Conservation (phyloP, 2,888 invertebrate species). For the Anticlea derivata region DNA sequence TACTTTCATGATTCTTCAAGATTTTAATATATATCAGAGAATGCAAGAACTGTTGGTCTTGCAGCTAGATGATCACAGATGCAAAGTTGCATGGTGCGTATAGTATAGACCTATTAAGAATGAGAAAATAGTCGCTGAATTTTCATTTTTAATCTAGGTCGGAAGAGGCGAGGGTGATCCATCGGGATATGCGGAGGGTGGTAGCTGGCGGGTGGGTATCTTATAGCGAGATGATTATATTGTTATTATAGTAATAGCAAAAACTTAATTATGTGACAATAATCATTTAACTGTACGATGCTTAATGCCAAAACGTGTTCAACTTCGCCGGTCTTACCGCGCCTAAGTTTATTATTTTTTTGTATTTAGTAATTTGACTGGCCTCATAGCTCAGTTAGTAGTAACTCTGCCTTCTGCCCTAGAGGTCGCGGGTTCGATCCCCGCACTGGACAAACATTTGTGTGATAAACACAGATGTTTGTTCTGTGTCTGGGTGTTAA, state of each 20-base stretch:
- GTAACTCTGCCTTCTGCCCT: no score
- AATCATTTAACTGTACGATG: constrained; percentile 30
- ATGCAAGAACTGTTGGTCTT: no score
- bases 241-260: constrained; percentile 30
- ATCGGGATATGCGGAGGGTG: constrained; percentile 69
- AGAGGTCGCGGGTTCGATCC: no score
- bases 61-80: not conserved
- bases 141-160: constrained; percentile 83
- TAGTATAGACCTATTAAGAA: constrained; percentile 42
- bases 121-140: constrained; percentile 76
- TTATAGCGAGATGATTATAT: constrained; percentile 43
- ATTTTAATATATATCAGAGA: no score
- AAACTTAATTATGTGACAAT: constrained; percentile 29
- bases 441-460: no score
- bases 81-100: constrained; percentile 12
- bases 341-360: no score
- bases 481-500: no score
- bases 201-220: constrained; percentile 82
- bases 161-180: constrained; percentile 73
- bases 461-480: no score
- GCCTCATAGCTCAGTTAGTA: no score
- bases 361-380: no score
- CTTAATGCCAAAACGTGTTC: not conserved
- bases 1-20: no score
- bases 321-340: no score